Evolutionary conservation across 2,797 vertebrate genomes (phyloP).

Genomic region (Sciaenops ocellatus): DNA sequence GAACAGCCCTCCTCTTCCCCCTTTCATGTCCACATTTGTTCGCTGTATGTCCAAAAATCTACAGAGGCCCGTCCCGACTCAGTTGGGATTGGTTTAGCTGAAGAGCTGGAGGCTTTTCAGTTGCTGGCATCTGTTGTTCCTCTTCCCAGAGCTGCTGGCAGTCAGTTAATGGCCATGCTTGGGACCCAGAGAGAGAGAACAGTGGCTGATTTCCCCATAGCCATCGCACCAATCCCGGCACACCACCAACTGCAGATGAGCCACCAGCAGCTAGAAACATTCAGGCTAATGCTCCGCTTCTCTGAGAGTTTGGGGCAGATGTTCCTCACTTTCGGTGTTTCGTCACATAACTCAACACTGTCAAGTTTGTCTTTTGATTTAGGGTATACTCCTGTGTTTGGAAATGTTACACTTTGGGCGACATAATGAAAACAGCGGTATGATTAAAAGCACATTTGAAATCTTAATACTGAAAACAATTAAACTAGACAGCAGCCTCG

Average conservation of each 20-base stretch:
- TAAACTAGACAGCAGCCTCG: constrained; percentile 32
- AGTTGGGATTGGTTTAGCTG: constrained; percentile 87
- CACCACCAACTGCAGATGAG: constrained; percentile 87
- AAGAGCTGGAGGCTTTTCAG: constrained; percentile 88
- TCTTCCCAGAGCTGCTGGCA: constrained; percentile 88
- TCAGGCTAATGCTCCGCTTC: constrained; percentile 85
- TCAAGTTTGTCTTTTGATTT: constrained; percentile 77
- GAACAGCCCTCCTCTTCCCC: constrained; percentile 86
- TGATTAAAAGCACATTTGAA: constrained; percentile 51
- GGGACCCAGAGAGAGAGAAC: constrained; percentile 86
- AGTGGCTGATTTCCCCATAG: constrained; percentile 87
- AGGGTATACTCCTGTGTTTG: constrained; percentile 41
- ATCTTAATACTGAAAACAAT: constrained; percentile 28
- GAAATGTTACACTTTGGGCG: constrained; percentile 44
- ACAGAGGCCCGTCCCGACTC: constrained; percentile 86
- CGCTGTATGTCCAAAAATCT: constrained; percentile 88
- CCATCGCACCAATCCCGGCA: constrained; percentile 86
- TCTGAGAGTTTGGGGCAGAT: constrained; percentile 86
- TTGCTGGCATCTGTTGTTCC: constrained; percentile 88
- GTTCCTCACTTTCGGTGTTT: constrained; percentile 80
- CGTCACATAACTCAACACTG: constrained; percentile 80
- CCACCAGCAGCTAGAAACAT: constrained; percentile 86
- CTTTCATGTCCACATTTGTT: constrained; percentile 89
- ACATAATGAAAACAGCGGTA: constrained; percentile 47
- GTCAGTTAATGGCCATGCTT: constrained; percentile 87